phyloP scores from a whole-genome alignment of 37 sponge, comb jelly and placozoan genomes.

The Agelas oroides region DNA sequence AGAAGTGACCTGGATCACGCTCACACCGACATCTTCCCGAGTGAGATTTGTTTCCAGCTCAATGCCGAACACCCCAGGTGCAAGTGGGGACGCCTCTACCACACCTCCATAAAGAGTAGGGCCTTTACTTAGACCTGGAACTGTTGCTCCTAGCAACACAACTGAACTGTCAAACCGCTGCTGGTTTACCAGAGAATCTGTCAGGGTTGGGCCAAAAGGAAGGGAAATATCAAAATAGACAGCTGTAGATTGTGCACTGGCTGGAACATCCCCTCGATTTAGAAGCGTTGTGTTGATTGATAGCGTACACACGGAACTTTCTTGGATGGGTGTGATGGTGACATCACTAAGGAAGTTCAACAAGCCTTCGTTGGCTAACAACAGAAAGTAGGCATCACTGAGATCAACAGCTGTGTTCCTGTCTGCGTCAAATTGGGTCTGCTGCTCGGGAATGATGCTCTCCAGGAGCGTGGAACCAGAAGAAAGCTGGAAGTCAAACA shows the following conservation, averaged over 20 bases:
- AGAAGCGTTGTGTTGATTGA: conserved; percentile 44
- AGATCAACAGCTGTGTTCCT: conserved; percentile 57
- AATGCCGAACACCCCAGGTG: conserved; percentile 52
- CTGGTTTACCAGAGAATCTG: conserved; percentile 7
- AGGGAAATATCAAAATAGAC: conserved; percentile 77
- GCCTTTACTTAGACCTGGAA: conserved; percentile 12
- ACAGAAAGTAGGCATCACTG: conserved; percentile 66
- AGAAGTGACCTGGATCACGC: conserved; percentile 63
- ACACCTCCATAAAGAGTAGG: conserved; percentile 68
- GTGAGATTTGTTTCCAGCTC: conserved; percentile 57
- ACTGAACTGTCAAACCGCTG: conserved; percentile 34
- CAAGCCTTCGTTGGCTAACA: conserved; percentile 28
- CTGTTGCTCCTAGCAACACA: conserved; percentile 18
- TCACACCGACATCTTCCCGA: conserved; percentile 52
- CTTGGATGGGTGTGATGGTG: conserved; percentile 32
- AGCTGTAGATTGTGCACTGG: background rate
- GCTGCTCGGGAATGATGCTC: conserved; percentile 25
- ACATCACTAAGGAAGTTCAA: conserved; percentile 54
- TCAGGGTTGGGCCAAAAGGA: conserved; percentile 22
- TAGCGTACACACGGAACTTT: conserved; percentile 27
- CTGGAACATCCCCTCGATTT: conserved; percentile 3
- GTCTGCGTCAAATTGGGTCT: conserved; percentile 58
- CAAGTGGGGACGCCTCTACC: conserved; percentile 38
- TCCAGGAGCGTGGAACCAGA: conserved; percentile 14
- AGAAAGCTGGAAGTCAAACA: conserved; percentile 38